Conservation (phyloP, 2,797 vertebrate species). For the Onychomys leucogaster region DNA sequence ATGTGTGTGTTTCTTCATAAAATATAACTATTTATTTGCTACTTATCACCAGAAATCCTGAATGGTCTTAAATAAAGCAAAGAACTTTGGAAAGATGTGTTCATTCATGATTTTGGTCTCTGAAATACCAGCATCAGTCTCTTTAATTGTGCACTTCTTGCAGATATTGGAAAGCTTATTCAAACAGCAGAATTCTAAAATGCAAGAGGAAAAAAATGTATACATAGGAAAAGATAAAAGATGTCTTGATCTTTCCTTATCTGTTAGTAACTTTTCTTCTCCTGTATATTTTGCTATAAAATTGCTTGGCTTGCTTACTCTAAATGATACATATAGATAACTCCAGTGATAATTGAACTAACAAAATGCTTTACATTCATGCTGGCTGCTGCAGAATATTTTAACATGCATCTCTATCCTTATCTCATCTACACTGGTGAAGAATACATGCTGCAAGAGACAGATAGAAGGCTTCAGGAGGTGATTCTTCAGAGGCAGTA, state of each 20-base stretch:
- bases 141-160: background rate
- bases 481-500: conserved; percentile 40
- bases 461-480: conserved; percentile 18
- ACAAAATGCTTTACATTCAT: background rate
- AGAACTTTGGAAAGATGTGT: background rate
- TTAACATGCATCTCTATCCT: background rate
- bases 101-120: background rate
- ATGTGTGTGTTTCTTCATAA: background rate
- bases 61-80: background rate
- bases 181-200: background rate
- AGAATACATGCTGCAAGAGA: conserved; percentile 15
- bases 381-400: conserved; percentile 47
- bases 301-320: conserved; percentile 29
- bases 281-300: conserved; percentile 4
- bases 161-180: background rate
- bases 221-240: background rate
- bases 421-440: background rate
- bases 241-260: conserved; percentile 15
- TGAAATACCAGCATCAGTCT: background rate
- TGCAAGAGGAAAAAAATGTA: background rate
- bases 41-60: background rate
- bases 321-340: conserved; percentile 24
- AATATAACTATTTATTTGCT: conserved; percentile 19
- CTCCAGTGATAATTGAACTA: background rate
- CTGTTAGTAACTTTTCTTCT: background rate